These are phyloP conservation scores for Oscheius sp. DNA, from an alignment of 2,888 invertebrate genomes.

Conservation along the genomic window DNA sequence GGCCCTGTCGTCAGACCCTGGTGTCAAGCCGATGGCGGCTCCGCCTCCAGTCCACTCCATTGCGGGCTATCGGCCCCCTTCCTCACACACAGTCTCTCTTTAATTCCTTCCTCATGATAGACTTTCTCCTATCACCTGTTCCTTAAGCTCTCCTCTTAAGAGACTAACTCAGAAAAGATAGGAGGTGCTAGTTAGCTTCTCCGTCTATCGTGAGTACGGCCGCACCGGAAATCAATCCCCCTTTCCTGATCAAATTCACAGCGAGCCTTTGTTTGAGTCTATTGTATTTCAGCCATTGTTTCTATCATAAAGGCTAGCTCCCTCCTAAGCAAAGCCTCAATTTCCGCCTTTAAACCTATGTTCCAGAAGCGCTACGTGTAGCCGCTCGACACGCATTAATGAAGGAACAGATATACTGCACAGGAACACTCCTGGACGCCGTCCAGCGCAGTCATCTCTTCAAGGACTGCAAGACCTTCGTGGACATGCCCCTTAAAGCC, in stretches of 20 bases:
- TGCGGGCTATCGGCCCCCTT: not conserved
- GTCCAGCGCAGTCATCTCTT: constrained; percentile 85
- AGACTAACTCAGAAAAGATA: not conserved
- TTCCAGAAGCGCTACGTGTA: constrained; percentile 27
- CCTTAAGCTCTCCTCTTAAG: not conserved
- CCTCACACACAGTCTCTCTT: not conserved
- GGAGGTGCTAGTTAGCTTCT: constrained; percentile 5
- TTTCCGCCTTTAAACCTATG: not conserved
- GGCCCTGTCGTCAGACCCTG: constrained; percentile 11
- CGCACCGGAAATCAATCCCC: not conserved
- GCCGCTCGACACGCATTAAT: constrained; percentile 18
- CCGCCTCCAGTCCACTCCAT: constrained; percentile 29
- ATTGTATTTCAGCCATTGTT: not conserved
- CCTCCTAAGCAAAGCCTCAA: not conserved
- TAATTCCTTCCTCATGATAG: not conserved
- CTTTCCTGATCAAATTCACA: not conserved
- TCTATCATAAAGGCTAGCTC: constrained; percentile 16
- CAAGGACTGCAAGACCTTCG: constrained; percentile 86
- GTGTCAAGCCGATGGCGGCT: constrained; percentile 10
- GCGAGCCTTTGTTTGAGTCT: not conserved
- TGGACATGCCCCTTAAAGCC: constrained; percentile 82
- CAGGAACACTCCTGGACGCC: constrained; percentile 83
- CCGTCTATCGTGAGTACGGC: constrained; percentile 16
- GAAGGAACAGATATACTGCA: constrained; percentile 80
- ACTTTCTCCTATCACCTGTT: not conserved